Percentiles rank a stretch among this genome's conserved stretches.
phyloP scores from a whole-genome alignment of 53 echinoderm and acorn worm genomes.

The Mesocentrotus franciscanus region DNA sequence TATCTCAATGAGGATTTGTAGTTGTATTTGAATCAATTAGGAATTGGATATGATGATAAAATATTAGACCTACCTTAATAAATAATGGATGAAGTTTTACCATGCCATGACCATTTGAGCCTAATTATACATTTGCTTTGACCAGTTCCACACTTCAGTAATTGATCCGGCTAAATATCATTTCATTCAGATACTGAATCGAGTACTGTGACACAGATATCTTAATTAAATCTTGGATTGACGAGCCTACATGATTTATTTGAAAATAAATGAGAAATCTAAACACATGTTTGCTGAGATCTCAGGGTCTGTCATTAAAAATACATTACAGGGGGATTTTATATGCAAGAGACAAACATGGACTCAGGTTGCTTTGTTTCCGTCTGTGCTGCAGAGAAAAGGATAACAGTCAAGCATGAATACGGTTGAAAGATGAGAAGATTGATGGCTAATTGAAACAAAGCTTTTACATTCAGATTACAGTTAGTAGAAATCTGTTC shows the following conservation, averaged over 20 bases:
- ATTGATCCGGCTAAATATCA: no score
- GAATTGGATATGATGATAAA: no score
- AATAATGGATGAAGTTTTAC: no score
- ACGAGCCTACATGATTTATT: neutral
- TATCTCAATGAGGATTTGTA: no score
- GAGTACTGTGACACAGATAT: neutral
- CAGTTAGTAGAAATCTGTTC: no score
- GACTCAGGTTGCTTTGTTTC: neutral
- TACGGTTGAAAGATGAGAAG: neutral
- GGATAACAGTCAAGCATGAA: neutral
- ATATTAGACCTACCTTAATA: no score
- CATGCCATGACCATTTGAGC: no score
- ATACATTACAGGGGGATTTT: neutral
- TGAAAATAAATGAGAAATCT: neutral
- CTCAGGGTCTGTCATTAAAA: neutral
- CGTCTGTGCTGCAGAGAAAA: neutral
- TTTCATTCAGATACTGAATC: no score
- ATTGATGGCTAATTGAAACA: neutral
- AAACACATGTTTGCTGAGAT: neutral
- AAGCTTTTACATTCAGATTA: no score
- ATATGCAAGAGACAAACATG: neutral
- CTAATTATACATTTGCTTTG: no score
- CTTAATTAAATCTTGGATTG: neutral
- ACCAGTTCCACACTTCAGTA: no score
- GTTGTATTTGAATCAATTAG: no score